Percentiles rank a stretch among this genome's conserved stretches.
Evolutionary conservation across 35 echinoderm and acorn worm species (phyloP).

Genomic region (Heliocidaris tuberculata): DNA sequence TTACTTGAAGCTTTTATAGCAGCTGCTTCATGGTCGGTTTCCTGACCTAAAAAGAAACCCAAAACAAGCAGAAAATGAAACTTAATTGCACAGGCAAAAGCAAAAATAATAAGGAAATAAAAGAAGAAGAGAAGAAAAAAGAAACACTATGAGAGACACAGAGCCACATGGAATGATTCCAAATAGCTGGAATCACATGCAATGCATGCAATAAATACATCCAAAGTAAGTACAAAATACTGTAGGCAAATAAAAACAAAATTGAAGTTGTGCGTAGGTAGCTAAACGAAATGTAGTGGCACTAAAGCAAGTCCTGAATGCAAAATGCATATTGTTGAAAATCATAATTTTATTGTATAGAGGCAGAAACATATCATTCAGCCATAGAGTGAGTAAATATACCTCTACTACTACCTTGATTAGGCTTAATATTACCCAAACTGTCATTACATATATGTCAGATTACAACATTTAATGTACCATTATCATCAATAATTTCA

Average conservation of each 20-base stretch:
- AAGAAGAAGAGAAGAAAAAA: not conserved
- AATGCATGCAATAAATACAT: not conserved
- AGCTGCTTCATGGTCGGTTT: not conserved
- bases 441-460: too few relatives aligned
- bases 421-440: too few relatives aligned
- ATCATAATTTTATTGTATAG: too few relatives aligned
- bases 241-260: not conserved
- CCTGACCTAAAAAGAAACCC: not conserved
- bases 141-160: not conserved
- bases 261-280: not conserved
- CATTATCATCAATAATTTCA: too few relatives aligned
- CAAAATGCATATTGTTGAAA: too few relatives aligned
- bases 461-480: too few relatives aligned
- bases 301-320: too few relatives aligned
- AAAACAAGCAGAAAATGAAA: constrained; percentile 11
- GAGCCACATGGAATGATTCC: not conserved
- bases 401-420: too few relatives aligned
- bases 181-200: not conserved
- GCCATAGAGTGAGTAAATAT: too few relatives aligned
- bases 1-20: not conserved
- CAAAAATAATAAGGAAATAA: not conserved
- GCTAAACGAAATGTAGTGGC: too few relatives aligned
- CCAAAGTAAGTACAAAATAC: not conserved
- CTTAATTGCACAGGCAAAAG: constrained; percentile 4
- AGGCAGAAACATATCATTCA: too few relatives aligned